Evolutionary conservation across 2,113 vertebrate genomes (phyloP).

Genomic region (Lutjanus erythropterus): DNA sequence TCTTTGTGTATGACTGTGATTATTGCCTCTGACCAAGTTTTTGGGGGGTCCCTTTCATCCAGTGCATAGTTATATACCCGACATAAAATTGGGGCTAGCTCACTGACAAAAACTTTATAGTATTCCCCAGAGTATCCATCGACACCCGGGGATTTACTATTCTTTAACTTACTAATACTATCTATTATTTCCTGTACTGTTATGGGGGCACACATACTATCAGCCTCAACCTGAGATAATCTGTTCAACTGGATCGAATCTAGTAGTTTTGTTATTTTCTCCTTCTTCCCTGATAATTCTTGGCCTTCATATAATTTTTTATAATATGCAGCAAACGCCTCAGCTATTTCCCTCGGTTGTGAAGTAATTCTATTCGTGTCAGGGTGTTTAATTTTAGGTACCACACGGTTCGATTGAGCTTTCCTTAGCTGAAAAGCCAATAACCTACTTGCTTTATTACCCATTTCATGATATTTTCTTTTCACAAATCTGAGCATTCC

Average conservation of each 20-base stretch:
- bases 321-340: neutral
- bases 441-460: no score
- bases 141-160: neutral
- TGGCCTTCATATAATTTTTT: slow-evolving; percentile 8
- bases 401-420: no score
- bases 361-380: no score
- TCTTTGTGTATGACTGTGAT: slow-evolving; percentile 1
- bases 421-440: no score
- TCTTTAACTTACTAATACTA: neutral
- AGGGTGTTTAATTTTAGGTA: no score
- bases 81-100: neutral
- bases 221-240: neutral
- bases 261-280: neutral
- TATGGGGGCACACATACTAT: neutral
- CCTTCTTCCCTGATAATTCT: neutral
- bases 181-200: slow-evolving; percentile 1
- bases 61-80: neutral
- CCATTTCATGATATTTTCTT: no score
- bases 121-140: neutral
- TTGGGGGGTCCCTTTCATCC: neutral
- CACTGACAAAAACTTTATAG: neutral
- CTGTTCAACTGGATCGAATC: neutral
- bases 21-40: slow-evolving; percentile 4
- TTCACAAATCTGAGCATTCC: no score
- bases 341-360: neutral